Evolutionary conservation across 2,113 vertebrate species (phyloP), one percentile per base, ranked within the genome.

Genomic region (Oenanthe melanoleuca): DNA sequence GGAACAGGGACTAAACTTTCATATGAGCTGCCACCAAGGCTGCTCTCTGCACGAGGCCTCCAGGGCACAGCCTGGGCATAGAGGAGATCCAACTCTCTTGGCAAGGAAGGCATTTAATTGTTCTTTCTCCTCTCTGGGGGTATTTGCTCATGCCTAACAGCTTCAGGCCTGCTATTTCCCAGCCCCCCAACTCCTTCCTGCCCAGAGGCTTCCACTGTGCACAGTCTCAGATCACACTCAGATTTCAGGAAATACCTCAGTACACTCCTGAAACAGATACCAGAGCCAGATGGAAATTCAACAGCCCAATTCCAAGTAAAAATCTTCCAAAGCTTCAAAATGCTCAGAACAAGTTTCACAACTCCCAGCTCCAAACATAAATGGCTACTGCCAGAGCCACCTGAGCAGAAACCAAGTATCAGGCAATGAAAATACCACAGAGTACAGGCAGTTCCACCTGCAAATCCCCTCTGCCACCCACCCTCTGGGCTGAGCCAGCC

Each of bases 181-280:
- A 7, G 31, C 42, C 65, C 47, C 53, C 6, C 18, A 38, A 40
- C 37, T 81, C 53, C 31, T 29, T 92, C 63, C 80, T 67, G 69
- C 78, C 38, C 69, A 33, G 44, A 42, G 31, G 16, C 70, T 60
- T 81, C 42, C 40, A 20, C 63, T 56, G 16, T 0, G 2, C 24
- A 10, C 38, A 64, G 57, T 55, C 56, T 45, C 47, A 64, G 22
- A 70, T 13, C 14, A 14, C 14, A 40, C 70, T 88, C 29, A 45
- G 56, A 59, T 88, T 77, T 78, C 89, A 89, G 83, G 77, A 95
- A 95, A 80, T 42, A 80, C 69, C 77, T 80, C 10, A 38, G 67
- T 31, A 24, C 12, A 5, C 59, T 95, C 72, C 67, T 65, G 81
- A 63, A 80, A 63, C 34, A 77, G 63, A 79, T 5, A 79, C 26